These are phyloP conservation scores for Alca torda DNA, from an alignment of 2,797 vertebrate genomes.

Conservation along the genomic window DNA sequence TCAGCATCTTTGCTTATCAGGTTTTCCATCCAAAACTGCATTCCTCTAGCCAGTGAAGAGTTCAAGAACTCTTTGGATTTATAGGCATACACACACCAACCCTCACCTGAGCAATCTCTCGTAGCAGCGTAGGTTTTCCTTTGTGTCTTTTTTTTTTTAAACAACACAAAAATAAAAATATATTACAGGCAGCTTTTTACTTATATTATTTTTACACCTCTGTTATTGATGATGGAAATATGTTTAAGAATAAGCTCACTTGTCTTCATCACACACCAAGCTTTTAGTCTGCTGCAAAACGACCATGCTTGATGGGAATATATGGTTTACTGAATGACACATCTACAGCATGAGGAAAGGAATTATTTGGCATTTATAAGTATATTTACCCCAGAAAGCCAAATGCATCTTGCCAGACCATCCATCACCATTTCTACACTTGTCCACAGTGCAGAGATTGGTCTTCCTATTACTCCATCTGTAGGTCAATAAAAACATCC, in stretches of 20 bases:
- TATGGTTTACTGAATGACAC: background rate
- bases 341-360: background rate
- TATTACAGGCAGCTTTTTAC: background rate
- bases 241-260: background rate
- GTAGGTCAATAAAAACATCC: background rate
- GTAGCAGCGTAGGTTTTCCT: accelerated
- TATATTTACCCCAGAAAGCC: background rate
- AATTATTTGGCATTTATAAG: conserved; percentile 33
- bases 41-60: background rate
- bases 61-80: background rate
- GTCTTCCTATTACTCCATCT: background rate
- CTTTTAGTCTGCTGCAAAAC: background rate
- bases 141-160: background rate
- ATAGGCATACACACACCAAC: background rate
- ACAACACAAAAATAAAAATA: background rate
- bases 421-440: conserved; percentile 27
- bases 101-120: background rate
- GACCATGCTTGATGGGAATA: background rate
- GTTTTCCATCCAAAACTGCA: background rate
- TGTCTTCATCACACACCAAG: background rate
- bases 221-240: background rate
- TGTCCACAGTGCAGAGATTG: background rate
- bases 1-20: background rate
- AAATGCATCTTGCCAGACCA: conserved; percentile 30
- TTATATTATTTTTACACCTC: background rate